Evolutionary conservation across 2,888 invertebrate genomes (phyloP), one percentile per base, ranked within the genome.

Genomic region (Ectemnius cavifrons): DNA sequence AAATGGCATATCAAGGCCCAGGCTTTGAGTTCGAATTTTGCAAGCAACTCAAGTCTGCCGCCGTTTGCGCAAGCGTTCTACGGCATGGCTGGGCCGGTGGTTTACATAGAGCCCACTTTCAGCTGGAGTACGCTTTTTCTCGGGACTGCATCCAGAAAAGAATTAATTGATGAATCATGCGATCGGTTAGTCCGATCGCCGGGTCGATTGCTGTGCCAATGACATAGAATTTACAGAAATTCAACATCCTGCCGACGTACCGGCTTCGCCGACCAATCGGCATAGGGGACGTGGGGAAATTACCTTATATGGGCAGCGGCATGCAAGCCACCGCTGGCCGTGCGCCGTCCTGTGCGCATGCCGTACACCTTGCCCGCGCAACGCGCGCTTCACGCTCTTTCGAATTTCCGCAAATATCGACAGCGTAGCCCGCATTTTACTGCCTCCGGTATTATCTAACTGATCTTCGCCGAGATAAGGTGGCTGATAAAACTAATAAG

Each of bases 261-360:
- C 82, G 83, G 80, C 77, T 73, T 71, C 69, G 77, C n/a, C 83
- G 78, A 80, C 92, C 91, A 91, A 91, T 92, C 91, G 87, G 84
- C 79, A 85, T 82, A 75, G 85, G 87, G 89, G 87, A 89, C 87
- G 88, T 90, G 88, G 91, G 90, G 91, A 91, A 91, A 92, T 92
- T 91, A 85, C 92, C 92, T 91, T 91, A 91, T 91, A 92, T 91
- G 91, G 92, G 84, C 89, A 89, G 87, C 75, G 85, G 83, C 78
- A 80, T 83, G 80, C 85, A 82, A 72, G 73, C 79, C 75, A 74
- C 73, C 78, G 75, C 75, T 77, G 71, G 74, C 73, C 79, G 76
- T 75, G 77, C 70, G 78, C 71, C 63, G 70, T 71, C 62, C 63
- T 47, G 75, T 81, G 83, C 85, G 83, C 82, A 84, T 77, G 72